Evolutionary conservation across 2,797 vertebrate genomes (phyloP).

Genomic region (Phataginus tricuspis): DNA sequence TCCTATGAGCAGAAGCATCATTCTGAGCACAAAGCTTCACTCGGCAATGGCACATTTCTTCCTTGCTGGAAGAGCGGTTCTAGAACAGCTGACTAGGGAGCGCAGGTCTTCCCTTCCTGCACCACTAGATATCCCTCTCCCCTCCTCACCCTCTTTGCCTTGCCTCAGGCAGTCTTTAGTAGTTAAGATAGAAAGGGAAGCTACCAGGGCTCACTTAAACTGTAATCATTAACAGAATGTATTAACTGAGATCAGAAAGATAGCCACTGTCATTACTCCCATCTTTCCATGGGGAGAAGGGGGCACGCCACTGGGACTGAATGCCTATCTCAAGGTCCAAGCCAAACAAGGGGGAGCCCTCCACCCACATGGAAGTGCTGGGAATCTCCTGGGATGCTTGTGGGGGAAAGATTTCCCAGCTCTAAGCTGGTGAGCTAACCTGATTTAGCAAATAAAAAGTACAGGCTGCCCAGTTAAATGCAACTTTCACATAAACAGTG

Average conservation of each 20-base stretch:
- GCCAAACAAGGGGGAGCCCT: not conserved
- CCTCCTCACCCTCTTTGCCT: not conserved
- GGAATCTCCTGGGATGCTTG: not conserved
- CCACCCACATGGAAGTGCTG: not conserved
- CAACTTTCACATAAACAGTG: not conserved
- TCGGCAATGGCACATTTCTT: constrained; percentile 46
- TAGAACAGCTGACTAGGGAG: not conserved
- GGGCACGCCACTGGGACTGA: not conserved
- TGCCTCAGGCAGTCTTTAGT: not conserved
- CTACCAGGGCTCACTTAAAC: not conserved
- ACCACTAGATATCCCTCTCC: not conserved
- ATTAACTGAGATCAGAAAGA: not conserved
- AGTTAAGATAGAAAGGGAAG: not conserved
- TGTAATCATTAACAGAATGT: not conserved
- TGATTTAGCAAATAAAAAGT: not conserved
- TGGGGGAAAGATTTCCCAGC: not conserved
- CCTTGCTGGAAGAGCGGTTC: not conserved
- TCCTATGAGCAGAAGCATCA: constrained; percentile 74
- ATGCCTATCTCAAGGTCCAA: not conserved
- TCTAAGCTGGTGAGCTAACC: not conserved
- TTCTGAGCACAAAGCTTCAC: constrained; percentile 31
- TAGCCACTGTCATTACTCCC: not conserved
- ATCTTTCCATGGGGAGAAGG: not conserved
- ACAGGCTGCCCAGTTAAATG: not conserved
- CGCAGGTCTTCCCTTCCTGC: not conserved